Base-by-base conservation (phyloP, 2,797 vertebrate genomes). In the Epinephelus malabaricus region DNA sequence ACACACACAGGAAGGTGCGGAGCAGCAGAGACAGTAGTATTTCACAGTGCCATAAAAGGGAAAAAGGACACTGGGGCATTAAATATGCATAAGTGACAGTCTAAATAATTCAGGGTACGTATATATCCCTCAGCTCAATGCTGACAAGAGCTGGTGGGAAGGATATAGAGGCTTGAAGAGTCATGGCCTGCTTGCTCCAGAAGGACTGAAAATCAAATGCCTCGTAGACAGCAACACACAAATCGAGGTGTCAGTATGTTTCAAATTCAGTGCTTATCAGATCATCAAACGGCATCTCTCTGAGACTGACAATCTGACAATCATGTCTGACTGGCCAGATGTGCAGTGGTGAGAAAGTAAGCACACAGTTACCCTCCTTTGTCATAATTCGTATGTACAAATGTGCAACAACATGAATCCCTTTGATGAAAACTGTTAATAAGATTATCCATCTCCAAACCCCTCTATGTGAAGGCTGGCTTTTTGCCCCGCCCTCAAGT, bases 41-140 rank as follows among this genome's bases (percentile, higher is more conserved):
- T 94, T 94, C 94, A 92, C 88, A 73, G 81, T 59, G 47, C 90
- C 90, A 92, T 93, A 92, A 94, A 94, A 89, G 89, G 87, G 86
- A 81, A 91, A 92, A 92, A 90, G 91, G 92, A 95, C 92, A 92
- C 91, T 92, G 76, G 56, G 65, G 27, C 91, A 95, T 96, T 94
- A 96, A 96, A 94, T 90, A 96, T 96, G 93, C 87, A 96, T 87
- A 85, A 94, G 92, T 87, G 91, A 89, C 85, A 70, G 85, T 80
- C 79, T 96, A 86, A 95, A 96, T 96, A 92, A 96, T 96, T 96
- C 91, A 96, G 85, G 60, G 76, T 87, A 95, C 92, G 95, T 92
- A 94, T 95, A 94, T 93, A 94, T 94, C 88, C 89, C 85, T 89
- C 79, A 88, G 88, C 87, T 83, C 86, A 77, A 87, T 87, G 89